Evolutionary conservation across 2,888 invertebrate species (phyloP), one percentile per base, ranked within the genome.

Genomic region (Cotesia congregata): DNA sequence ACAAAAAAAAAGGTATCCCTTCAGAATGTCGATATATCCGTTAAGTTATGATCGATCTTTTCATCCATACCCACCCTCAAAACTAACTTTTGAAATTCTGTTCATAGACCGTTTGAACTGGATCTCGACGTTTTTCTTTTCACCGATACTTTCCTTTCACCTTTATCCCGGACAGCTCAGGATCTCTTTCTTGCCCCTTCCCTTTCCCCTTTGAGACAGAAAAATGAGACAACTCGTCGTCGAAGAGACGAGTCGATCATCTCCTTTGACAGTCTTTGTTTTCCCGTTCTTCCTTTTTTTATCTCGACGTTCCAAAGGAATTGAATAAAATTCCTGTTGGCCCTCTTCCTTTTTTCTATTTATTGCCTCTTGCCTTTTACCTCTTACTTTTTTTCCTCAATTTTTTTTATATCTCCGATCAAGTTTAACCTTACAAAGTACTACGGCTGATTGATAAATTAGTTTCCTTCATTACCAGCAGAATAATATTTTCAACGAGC

Each of bases 41-140:
- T 80, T 84, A 84, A 84, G 84, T 84, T 83, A 84, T 83, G 82
- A 81, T 75, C 72, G 67, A 75, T 67, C 78, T 77, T 76, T 77
- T 67, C 80, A 77, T 77, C 76, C 71, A 67, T 30, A 75, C 77
- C 79, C 30, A 30, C 30, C 50, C 50, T 50, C 0, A 50, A 50
- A 50, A 80, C 79, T 77, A 81, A 80, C 81, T 77, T 80, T 80
- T 79, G 79, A 80, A 82, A 83, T 83, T 83, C 78, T 74, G 78
- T 81, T 74, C 81, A 76, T 78, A 75, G 75, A 78, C 38, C 80
- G 77, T 81, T 82, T 81, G 80, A 82, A 83, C 82, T 80, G 62
- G 70, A 72, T 41, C 64, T 15, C 77, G 64, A 69, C 77, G 74
- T 74, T 72, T 59, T 60, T 71, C 67, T 61, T 61, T 50, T 39